These are phyloP conservation scores for Dendrolimus pini DNA, from an alignment of 2,888 invertebrate species.

Conservation along the genomic window DNA sequence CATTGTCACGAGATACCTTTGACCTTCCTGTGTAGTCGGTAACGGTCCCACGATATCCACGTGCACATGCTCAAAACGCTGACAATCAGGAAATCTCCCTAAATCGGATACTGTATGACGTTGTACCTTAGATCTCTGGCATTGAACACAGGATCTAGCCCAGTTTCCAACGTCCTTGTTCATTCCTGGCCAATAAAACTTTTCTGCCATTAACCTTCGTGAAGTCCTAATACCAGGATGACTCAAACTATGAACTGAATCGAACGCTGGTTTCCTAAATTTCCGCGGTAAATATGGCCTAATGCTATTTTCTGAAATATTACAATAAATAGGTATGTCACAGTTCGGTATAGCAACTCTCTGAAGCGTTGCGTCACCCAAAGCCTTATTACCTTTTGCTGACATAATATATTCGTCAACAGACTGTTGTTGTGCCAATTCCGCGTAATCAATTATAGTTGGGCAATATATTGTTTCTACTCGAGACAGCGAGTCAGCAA, in stretches of 20 bases:
- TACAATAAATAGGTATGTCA: constrained; percentile 9
- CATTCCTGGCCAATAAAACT: constrained; percentile 11
- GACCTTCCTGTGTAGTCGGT: constrained; percentile 10
- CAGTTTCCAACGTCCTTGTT: constrained; percentile 8
- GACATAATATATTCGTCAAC: background rate
- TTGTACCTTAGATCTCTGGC: constrained; percentile 11
- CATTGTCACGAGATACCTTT: constrained; percentile 17
- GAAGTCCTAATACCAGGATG: constrained; percentile 5
- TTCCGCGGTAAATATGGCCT: constrained; percentile 9
- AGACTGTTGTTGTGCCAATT: constrained; percentile 11
- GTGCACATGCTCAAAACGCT: constrained; percentile 15
- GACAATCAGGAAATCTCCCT: constrained; percentile 2
- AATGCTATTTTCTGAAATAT: constrained; percentile 3
- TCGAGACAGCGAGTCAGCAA: constrained; percentile 12
- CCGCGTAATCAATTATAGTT: constrained; percentile 9
- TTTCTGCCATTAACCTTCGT: background rate
- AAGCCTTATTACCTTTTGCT: background rate
- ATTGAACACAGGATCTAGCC: constrained; percentile 10
- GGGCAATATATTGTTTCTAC: constrained; percentile 12
- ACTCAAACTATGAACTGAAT: constrained; percentile 2
- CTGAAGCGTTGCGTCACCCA: constrained; percentile 1
- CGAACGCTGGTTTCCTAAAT: constrained; percentile 6
- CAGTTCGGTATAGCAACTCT: background rate
- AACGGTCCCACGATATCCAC: constrained; percentile 19
- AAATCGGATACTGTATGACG: constrained; percentile 10